phyloP scores from a whole-genome alignment of 2,888 invertebrate species.

The Pardosa pseudoannulata region DNA sequence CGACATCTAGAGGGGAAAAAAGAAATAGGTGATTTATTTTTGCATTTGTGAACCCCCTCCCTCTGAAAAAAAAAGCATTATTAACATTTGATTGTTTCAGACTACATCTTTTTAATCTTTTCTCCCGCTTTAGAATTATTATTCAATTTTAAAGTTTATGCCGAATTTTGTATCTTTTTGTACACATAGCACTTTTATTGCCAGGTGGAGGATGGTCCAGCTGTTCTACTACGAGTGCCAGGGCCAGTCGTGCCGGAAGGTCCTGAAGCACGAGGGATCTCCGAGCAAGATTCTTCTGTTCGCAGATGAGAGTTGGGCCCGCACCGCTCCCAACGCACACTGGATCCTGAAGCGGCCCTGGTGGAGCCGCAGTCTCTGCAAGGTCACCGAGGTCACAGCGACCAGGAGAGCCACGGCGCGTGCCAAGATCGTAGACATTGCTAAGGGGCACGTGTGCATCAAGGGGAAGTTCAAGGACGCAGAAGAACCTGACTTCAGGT shows the following conservation, averaged over 20 bases:
- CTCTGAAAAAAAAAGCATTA: too few species aligned
- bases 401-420: slow-evolving; percentile 86
- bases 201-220: slow-evolving; percentile 83
- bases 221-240: slow-evolving; percentile 87
- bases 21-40: too few species aligned
- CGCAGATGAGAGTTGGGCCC: slow-evolving; percentile 92
- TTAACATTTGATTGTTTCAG: too few species aligned
- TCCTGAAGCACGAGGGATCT: slow-evolving; percentile 88
- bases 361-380: slow-evolving; percentile 90
- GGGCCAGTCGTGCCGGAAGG: slow-evolving; percentile 88
- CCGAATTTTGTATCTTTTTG: too few species aligned
- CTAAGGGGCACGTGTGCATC: slow-evolving; percentile 87
- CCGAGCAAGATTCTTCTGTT: slow-evolving; percentile 90
- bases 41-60: too few species aligned
- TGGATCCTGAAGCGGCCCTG: slow-evolving; percentile 91
- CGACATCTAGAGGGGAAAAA: too few species aligned
- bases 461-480: slow-evolving; percentile 87
- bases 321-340: slow-evolving; percentile 89
- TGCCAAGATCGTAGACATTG: slow-evolving; percentile 88
- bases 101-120: too few species aligned
- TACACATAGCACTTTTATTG: too few species aligned
- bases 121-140: too few species aligned
- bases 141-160: too few species aligned
- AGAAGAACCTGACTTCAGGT: slow-evolving; percentile 83
- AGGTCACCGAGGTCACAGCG: slow-evolving; percentile 89